Evolutionary conservation across 2,113 vertebrate genomes (phyloP), one percentile per base, ranked within the genome.

Genomic region (Chionodraco myersi): DNA sequence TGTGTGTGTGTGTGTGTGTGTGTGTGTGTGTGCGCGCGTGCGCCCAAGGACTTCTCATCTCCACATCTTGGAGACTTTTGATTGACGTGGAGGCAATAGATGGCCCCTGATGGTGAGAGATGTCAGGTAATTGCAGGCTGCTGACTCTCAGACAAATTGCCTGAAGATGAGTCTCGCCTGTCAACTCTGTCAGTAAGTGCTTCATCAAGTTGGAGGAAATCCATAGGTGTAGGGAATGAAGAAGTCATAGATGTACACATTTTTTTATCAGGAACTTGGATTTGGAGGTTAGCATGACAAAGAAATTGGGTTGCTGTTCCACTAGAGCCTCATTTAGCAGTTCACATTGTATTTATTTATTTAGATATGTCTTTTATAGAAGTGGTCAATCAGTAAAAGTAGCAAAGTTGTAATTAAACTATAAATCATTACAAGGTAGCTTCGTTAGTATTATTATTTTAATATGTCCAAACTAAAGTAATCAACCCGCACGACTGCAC

Each of bases 91-190:
- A 81, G 61, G 84, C 60, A 68, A 76, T 9, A 51, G 11, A 72
- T 49, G 84, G 78, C 49, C 82, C 71, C 75, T 79, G 61, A 18
- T 66, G 73, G 66, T 68, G 87, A 78, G 51, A 45, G 72, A 65
- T 74, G 71, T 74, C 72, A 79, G 49, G 84, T 93, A 92, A 94
- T 91, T 89, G 81, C 61, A 58, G 72, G 66, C 68, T 74, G 83
- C 76, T 83, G 76, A 86, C 72, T 72, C 15, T 69, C 51, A 68
- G 73, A 86, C 80, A 90, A 85, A 86, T 80, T 85, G 75, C 69
- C 45, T 86, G 16, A 53, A 83, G 79, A 36, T 74, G 76, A 86
- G 54, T 63, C 15, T 69, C 34, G n/a, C 45, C 75, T 60, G 60
- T 53, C 23, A 36, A 34, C 61, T 75, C 49, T 64, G 51, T 67